Base-by-base conservation (phyloP, 2,113 vertebrate genomes). In the Crotalus helleri region DNA sequence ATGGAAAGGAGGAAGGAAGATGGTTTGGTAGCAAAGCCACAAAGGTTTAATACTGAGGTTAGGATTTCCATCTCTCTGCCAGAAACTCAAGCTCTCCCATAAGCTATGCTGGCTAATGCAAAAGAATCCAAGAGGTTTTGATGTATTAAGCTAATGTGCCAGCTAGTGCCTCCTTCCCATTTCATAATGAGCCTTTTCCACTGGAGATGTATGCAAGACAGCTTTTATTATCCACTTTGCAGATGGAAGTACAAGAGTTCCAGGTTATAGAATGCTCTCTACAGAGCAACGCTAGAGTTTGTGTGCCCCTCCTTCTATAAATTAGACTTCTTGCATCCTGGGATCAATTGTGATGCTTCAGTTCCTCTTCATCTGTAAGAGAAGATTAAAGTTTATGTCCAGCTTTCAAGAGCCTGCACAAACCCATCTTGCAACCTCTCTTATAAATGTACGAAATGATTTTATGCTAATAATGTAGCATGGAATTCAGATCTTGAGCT, bases 81-180 rank as follows among this genome's bases (percentile, higher is more conserved):
- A 91, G 88, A 86, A 23, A 92, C 15, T 0, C 59, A 29, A 85
- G 92, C 19, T 88, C 61, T 93, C 92, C 93, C 54, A 90, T 1
- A 88, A 89, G 93, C 94, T 90, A 89, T 57, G 91, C 93, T 93
- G 88, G 61, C 85, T 93, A 69, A 87, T 93, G 92, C 85, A 93
- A 53, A 51, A 89, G 53, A 89, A 74, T 88, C 92, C 11, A 21
- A 90, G 89, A 95, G 91, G n/a, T 10, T 86, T 93, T 97, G 95
- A 96, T 96, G 96, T 96, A 95, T 96, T 96, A 94, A 96, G 90
- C 94, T 96, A 95, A 95, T 95, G 93, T 92, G 93, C 95, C 94
- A 94, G 95, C 94, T 95, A 95, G 95, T 94, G 94, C 94, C 92
- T 96, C 95, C 95, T 94, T 94, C 86, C 69, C 91, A 46, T 94